A percentile compares a stretch with the other conserved stretches of the same genome.
phyloP scores from a whole-genome alignment of 2,888 invertebrate species.

The Chouioia cunea region DNA sequence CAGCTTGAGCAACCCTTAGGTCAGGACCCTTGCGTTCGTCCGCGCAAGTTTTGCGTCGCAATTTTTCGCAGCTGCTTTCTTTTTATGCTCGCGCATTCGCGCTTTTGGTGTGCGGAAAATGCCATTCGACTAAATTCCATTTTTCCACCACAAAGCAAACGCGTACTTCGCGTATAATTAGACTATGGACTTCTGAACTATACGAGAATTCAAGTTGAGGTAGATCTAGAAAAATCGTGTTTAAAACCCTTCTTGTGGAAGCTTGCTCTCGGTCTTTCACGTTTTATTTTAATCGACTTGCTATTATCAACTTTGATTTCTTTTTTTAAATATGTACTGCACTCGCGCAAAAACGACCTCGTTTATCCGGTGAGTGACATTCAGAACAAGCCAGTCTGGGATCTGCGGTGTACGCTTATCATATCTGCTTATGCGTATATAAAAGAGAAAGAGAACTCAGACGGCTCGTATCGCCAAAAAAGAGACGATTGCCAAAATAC shows the following conservation, averaged over 20 bases:
- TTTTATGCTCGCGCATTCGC: no score
- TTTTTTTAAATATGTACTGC: slow-evolving; percentile 22
- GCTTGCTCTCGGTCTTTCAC: no score
- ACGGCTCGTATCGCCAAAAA: no score
- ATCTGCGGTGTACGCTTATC: background rate
- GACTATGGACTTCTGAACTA: no score
- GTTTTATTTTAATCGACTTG: background rate
- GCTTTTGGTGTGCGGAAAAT: slow-evolving; percentile 2
- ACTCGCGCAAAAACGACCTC: slow-evolving; percentile 14
- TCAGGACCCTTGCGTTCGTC: slow-evolving; percentile 12
- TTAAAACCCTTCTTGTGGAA: no score
- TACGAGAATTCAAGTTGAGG: no score
- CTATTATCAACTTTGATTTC: slow-evolving; percentile 1
- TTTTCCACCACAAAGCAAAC: background rate
- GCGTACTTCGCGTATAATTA: no score
- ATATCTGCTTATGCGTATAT: no score
- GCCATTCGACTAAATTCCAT: slow-evolving; percentile 14
- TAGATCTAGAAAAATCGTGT: background rate
- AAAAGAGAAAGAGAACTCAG: no score
- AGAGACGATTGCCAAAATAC: slow-evolving; percentile 27
- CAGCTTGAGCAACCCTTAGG: slow-evolving; percentile 6
- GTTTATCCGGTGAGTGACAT: slow-evolving; percentile 25
- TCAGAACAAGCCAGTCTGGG: slow-evolving; percentile 1
- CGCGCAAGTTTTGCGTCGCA: background rate
- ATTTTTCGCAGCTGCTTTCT: no score